Conservation (phyloP, 1,140 invertebrate species). For the Drosophila virilis region DNA sequence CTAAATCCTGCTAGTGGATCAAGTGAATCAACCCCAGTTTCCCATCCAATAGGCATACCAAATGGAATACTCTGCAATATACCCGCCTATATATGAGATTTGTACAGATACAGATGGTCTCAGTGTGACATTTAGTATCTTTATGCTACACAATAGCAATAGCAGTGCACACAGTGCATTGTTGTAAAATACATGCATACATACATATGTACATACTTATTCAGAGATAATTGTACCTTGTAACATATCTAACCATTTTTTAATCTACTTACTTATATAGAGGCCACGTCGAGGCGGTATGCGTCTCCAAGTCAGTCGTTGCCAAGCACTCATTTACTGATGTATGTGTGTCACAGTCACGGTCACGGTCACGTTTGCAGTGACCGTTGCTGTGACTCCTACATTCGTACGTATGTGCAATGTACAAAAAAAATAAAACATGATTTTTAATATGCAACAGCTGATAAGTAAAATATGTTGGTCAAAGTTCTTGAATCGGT, state of each 20-base stretch:
- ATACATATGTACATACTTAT: conserved; percentile 34
- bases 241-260: conserved; percentile 15
- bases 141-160: conserved; percentile 26
- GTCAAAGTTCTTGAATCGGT: conserved; percentile 62
- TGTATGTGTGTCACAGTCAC: conserved; percentile 4
- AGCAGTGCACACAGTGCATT: conserved; percentile 17
- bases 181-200: conserved; percentile 25
- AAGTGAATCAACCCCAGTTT: neutral
- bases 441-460: conserved; percentile 34
- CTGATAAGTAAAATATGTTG: conserved; percentile 84
- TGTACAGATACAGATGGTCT: conserved; percentile 6
- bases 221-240: conserved; percentile 27
- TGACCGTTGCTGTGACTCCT: conserved; percentile 1
- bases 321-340: conserved; percentile 14
- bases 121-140: conserved; percentile 3
- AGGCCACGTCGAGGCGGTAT: conserved; percentile 82
- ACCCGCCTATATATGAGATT: neutral
- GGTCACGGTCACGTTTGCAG: conserved; percentile 7
- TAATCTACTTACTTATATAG: conserved; percentile 36
- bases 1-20: conserved; percentile 25
- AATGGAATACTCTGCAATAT: conserved; percentile 19
- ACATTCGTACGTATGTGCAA: conserved; percentile 9
- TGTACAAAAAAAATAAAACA: conserved; percentile 11
- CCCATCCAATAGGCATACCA: conserved; percentile 7
- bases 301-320: conserved; percentile 68